Evolutionary conservation across 2,888 invertebrate genomes (phyloP).

Genomic region (Platypus cylindrus): DNA sequence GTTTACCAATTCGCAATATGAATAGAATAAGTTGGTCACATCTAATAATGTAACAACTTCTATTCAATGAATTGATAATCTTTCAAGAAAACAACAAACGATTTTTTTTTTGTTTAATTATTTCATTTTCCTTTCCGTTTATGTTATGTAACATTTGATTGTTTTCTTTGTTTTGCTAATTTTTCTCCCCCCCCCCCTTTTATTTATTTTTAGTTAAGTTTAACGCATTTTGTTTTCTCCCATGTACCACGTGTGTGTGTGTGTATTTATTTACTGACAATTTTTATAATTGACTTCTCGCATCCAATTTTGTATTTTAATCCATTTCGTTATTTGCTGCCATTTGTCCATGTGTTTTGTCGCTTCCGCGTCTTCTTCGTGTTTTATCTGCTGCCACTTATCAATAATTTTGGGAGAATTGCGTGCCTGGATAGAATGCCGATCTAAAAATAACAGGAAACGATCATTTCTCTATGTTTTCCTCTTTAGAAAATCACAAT

Average conservation of each 20-base stretch:
- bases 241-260: neutral
- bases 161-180: slow-evolving; percentile 4
- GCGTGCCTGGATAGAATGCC: slow-evolving; percentile 45
- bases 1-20: too few relatives aligned
- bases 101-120: slow-evolving; percentile 3
- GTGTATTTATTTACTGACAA: slow-evolving; percentile 1
- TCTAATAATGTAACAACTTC: too few relatives aligned
- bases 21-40: too few relatives aligned
- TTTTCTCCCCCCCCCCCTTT: slow-evolving; percentile 2
- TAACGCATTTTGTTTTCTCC: too few relatives aligned
- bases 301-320: slow-evolving; percentile 7
- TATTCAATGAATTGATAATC: too few relatives aligned
- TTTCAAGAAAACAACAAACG: slow-evolving; percentile 8
- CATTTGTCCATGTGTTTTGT: slow-evolving; percentile 13
- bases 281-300: slow-evolving; percentile 10
- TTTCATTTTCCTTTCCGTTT: neutral
- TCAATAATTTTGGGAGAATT: slow-evolving; percentile 58
- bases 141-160: neutral
- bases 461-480: too few relatives aligned
- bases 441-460: slow-evolving; percentile 36
- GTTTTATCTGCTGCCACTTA: slow-evolving; percentile 5
- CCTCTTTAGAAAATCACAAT: too few relatives aligned
- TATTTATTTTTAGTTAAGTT: slow-evolving; percentile 3
- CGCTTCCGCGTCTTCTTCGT: slow-evolving; percentile 15
- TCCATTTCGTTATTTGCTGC: too few relatives aligned